Conservation (phyloP, 2,888 invertebrate genomes). For the Hirtodrosophila trivittata region DNA sequence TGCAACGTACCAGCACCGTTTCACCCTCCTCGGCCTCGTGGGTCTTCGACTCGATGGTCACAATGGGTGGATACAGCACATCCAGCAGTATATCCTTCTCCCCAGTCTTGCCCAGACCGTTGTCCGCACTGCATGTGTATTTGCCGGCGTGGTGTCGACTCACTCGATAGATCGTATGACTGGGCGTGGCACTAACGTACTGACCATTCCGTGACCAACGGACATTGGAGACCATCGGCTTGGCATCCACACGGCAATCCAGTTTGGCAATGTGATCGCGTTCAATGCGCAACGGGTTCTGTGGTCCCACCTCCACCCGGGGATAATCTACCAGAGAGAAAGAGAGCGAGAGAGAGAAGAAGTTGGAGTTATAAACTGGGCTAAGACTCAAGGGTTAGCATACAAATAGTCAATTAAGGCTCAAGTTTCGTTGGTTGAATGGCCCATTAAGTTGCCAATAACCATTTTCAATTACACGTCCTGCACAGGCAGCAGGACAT, state of each 20-base stretch:
- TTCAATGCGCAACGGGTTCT: slow-evolving; percentile 94
- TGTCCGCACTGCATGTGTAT: slow-evolving; percentile 94
- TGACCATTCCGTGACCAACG: slow-evolving; percentile 94
- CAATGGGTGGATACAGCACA: slow-evolving; percentile 92
- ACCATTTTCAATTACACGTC: slow-evolving; percentile 72
- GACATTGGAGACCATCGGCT: slow-evolving; percentile 92
- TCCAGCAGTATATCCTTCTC: slow-evolving; percentile 92
- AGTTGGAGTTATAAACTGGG: background rate
- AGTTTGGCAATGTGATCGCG: slow-evolving; percentile 93
- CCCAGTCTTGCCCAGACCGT: slow-evolving; percentile 91
- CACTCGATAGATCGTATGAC: slow-evolving; percentile 91
- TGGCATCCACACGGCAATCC: slow-evolving; percentile 95
- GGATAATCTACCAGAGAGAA: slow-evolving; percentile 90
- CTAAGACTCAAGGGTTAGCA: slow-evolving; percentile 37
- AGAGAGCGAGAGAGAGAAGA: background rate
- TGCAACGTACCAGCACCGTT: slow-evolving; percentile 92
- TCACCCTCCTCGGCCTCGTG: slow-evolving; percentile 94
- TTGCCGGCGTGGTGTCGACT: slow-evolving; percentile 94
- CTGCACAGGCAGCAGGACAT: slow-evolving; percentile 13
- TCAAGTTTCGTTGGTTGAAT: slow-evolving; percentile 28
- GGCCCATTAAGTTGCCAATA: slow-evolving; percentile 73
- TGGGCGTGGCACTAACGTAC: slow-evolving; percentile 91
- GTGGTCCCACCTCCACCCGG: slow-evolving; percentile 95
- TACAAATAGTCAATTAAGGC: slow-evolving; percentile 72
- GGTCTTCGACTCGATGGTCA: slow-evolving; percentile 91